Conservation (phyloP, 2,113 vertebrate species). For the Lycocorax pyrrhopterus region DNA sequence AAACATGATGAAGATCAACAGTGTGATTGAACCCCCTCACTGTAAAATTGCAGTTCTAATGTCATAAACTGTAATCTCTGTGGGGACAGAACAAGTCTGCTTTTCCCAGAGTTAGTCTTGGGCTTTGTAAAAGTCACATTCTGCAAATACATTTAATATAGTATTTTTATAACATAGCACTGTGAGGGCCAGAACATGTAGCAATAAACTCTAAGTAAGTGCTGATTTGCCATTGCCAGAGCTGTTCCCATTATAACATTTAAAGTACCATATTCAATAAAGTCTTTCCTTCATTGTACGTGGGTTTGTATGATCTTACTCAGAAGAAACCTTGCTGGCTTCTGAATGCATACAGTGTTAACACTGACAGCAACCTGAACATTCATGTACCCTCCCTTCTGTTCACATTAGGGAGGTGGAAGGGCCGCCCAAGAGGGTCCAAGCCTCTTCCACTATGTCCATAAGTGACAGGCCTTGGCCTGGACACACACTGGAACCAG, state of each 20-base stretch:
- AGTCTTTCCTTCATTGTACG: neutral
- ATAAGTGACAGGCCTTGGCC: rapidly evolving
- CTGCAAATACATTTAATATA: neutral
- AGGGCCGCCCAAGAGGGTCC: rapidly evolving
- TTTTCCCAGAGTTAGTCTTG: neutral
- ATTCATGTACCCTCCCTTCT: neutral
- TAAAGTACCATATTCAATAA: neutral
- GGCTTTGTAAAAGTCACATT: neutral
- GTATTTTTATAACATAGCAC: neutral
- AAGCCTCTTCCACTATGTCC: neutral
- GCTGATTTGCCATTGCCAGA: neutral
- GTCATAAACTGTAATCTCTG: neutral
- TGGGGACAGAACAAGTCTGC: neutral
- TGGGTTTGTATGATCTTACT: neutral
- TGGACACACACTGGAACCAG: rapidly evolving
- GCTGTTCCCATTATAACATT: neutral
- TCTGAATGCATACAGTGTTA: neutral
- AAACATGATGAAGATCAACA: neutral
- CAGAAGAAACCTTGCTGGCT: neutral
- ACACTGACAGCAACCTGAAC: neutral
- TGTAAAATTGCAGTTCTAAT: neutral
- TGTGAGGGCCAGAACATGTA: neutral
- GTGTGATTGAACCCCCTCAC: neutral
- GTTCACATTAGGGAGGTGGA: neutral
- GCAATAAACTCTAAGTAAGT: neutral